Evolutionary conservation across 2,797 vertebrate species (phyloP).

Genomic region (Scolopax bukidnonensis): DNA sequence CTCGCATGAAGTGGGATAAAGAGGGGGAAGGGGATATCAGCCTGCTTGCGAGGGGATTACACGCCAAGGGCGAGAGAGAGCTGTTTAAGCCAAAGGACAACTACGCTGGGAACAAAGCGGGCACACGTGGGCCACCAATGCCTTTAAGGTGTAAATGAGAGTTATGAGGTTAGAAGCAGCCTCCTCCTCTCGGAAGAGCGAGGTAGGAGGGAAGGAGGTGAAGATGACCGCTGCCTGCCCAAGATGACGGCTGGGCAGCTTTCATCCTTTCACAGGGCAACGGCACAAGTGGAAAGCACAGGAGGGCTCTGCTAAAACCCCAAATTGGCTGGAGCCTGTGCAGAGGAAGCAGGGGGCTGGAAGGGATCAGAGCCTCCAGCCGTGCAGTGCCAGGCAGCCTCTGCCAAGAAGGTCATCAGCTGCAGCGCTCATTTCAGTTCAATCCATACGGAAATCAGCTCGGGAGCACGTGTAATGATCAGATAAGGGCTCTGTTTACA

Average conservation of each 20-base stretch:
- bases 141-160: not conserved
- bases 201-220: not conserved
- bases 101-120: not conserved
- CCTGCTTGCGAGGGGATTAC: not conserved
- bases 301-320: not conserved
- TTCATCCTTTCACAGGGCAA: not conserved
- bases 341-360: fast-evolving
- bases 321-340: not conserved
- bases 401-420: not conserved
- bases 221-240: fast-evolving
- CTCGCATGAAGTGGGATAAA: not conserved
- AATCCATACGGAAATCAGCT: not conserved
- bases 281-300: not conserved
- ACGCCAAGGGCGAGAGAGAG: not conserved
- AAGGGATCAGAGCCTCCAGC: fast-evolving
- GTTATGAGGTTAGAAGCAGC: not conserved
- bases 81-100: not conserved
- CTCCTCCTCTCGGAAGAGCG: not conserved
- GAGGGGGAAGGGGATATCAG: not conserved
- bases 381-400: not conserved
- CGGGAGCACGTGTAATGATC: not conserved
- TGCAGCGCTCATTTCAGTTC: not conserved
- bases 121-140: fast-evolving
- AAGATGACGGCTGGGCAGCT: not conserved
- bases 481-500: not conserved